Evolutionary conservation across 2,797 vertebrate species (phyloP), one percentile per base, ranked within the genome.

Genomic region (Ctenopoma kingsleyae): DNA sequence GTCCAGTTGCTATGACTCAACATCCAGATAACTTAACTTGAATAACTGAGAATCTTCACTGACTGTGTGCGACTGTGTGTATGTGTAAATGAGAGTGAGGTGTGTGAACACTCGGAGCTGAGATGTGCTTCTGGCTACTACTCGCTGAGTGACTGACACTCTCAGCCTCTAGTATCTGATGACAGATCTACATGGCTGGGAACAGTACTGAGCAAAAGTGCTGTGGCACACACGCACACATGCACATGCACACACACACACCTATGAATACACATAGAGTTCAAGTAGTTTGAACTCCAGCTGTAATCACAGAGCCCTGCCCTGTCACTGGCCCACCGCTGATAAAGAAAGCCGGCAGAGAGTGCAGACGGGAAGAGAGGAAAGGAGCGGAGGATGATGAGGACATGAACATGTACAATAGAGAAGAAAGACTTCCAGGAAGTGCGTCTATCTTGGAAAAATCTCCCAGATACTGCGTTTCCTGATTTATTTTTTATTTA

Each of bases 251-350:
- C n/a, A 50, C 27, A 58, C 44, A 56, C 57, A 25, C 43, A 51
- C 15, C 22, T 36, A 30, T 5, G 8, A 63, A 75, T 12, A 58
- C 62, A 65, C 49, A 51, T n/a, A 47, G 10, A 53, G 64, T 78
- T 86, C 62, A 89, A 83, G 77, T 80, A 53, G 81, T 83, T 81
- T 89, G 79, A 89, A 78, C 84, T 80, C 46, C 79, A 83, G 81
- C 78, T 83, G 84, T 67, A 84, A 84, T 88, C 78, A 75, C 69
- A 85, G 41, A 79, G 74, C 43, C 79, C 67, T 75, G 70, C 63
- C 78, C 76, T 9, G 67, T 65, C 75, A 81, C 61, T 44, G 41
- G 53, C 30, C 66, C 36, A 63, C 35, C 13, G 38, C 71, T 73
- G 84, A 84, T 87, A 76, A 76, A 80, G 83, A 81, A 79, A 76